Evolutionary conservation across 2,113 vertebrate genomes (phyloP), one percentile per base, ranked within the genome.

Genomic region (Carollia perspicillata): DNA sequence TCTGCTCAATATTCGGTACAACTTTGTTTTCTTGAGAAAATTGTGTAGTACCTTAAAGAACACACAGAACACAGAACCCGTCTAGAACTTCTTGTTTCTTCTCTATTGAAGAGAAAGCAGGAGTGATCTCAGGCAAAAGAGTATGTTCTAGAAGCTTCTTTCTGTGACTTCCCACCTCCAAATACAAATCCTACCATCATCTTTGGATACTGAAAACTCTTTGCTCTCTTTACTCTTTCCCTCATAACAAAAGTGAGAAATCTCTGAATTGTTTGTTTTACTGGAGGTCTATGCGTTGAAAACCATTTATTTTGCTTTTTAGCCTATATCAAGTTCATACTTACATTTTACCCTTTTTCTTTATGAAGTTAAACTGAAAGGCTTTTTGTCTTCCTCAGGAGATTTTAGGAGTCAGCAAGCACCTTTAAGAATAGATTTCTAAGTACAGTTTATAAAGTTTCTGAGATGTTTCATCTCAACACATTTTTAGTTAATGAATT

Each of bases 1-100:
- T 95, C 66, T 78, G 53, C 35, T 53, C 40, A 35, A 58, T 94
- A 53, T 1, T 81, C 55, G 65, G 5, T 51, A 35, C 14, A 33
- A 33, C 20, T 55, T 60, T 90, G 72, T 28, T 95, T 96, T 78
- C 23, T 93, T 79, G 33, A 92, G 79, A 84, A 91, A 80, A 88
- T 47, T 84, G 2, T 49, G 12, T 90, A 23, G 14, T 90, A 81
- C 33, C 42, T 92, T 89, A 80, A 95, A 92, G 68, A 93, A 66
- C 44, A n/a, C n/a, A n/a, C n/a, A n/a, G 95, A 89, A 51, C 40
- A 77, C 40, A 77, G 74, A 90, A 92, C 10, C 33, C 16, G 42
- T 92, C 78, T n/a, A 33, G 89, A 72, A 71, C 18, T 78, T 87
- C n/a, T 69, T 75, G 2, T 86, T 91, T 16, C 3, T 92, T 71